Evolutionary conservation across 2,888 invertebrate genomes (phyloP), one percentile per base, ranked within the genome.

Genomic region (Ochropacha duplaris): DNA sequence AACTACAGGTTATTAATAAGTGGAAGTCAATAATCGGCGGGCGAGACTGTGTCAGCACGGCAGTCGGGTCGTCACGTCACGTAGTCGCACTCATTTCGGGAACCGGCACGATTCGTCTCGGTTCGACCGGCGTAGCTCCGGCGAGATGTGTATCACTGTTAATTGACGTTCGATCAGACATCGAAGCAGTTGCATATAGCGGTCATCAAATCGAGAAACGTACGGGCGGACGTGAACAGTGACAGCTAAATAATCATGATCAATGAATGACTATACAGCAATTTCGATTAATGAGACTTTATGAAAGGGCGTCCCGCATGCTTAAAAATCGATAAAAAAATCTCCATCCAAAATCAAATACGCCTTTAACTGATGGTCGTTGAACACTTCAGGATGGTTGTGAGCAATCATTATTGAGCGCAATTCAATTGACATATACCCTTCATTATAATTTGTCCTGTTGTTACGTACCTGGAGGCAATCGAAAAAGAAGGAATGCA

Each of bases 211-310:
- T 59, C 60, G 61, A 61, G 64, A 57, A 50, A 50, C 65, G 54
- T 58, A 61, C 57, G 60, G 60, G 63, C 68, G 69, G 68, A 72
- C 69, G 69, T 78, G 79, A 79, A 74, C 76, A 80, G 73, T 81
- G 81, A 84, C 82, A 82, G 76, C 78, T 75, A 80, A 84, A 83
- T 82, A 79, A 81, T 82, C 73, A 81, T 81, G 71, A 79, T 80
- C 79, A 81, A 78, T 81, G 78, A 76, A 77, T 74, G 77, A 78
- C 83, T 76, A 81, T 78, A 80, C 72, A 81, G 72, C 80, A 81
- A 84, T 84, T 79, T 74, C 68, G 65, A 77, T 79, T 86, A 84
- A 88, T 86, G 81, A 83, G 76, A 72, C 77, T 75, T 76, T 77
- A 83, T 81, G 78, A 81, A 79, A 79, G 74, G 69, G 76, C 78